A percentile compares a stretch with the other conserved stretches of the same genome.
phyloP scores from a whole-genome alignment of 2,888 invertebrate species.

The Entomobrya multifasciata region DNA sequence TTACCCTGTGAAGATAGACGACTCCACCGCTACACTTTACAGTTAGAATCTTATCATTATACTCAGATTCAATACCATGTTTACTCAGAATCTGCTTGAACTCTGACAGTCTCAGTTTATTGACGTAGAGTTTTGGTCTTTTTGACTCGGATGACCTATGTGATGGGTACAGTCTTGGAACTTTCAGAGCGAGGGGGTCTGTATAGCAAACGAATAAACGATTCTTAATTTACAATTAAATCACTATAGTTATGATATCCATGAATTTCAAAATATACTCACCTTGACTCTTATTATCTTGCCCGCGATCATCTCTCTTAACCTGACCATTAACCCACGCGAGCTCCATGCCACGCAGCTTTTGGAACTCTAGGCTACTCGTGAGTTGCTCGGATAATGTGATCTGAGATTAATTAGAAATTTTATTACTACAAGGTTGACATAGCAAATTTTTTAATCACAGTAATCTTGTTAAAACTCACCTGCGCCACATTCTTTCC shows the following conservation, averaged over 20 bases:
- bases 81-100: conserved; percentile 69
- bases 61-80: conserved; percentile 66
- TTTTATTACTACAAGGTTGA: too few relatives aligned
- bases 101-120: conserved; percentile 66
- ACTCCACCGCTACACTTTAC: conserved; percentile 47
- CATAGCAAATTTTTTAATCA: too few relatives aligned
- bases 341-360: conserved; percentile 64
- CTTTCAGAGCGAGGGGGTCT: neutral
- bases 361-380: conserved; percentile 55
- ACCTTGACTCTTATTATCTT: conserved; percentile 53
- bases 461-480: too few relatives aligned
- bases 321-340: conserved; percentile 66
- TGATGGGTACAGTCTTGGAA: conserved; percentile 6
- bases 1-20: conserved; percentile 71
- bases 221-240: neutral
- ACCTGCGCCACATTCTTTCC: conserved; percentile 66
- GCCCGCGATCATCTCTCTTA: too few relatives aligned
- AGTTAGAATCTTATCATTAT: conserved; percentile 49
- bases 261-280: too few relatives aligned
- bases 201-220: neutral
- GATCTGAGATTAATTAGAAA: too few relatives aligned
- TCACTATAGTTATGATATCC: too few relatives aligned
- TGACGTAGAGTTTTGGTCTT: conserved; percentile 51
- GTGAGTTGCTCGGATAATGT: conserved; percentile 66
- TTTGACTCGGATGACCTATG: neutral